A percentile compares a stretch with the other conserved stretches of the same genome.
phyloP scores from a whole-genome alignment of 92 coral and sea anemone genomes.

The Epizoanthus stellaris region DNA sequence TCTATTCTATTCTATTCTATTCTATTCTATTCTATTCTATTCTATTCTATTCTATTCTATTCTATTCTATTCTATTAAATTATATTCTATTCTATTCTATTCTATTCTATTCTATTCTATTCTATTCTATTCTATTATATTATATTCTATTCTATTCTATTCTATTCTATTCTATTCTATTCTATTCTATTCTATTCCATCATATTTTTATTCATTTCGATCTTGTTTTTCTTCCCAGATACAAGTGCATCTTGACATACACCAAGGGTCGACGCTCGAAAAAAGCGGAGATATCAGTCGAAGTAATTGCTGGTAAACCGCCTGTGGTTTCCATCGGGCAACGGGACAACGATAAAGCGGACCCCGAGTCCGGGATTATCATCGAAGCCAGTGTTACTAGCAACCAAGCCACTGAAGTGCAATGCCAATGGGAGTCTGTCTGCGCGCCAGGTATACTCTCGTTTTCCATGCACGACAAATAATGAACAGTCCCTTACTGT shows the following conservation, averaged over 20 bases:
- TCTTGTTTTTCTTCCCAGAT: neutral
- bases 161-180: no score
- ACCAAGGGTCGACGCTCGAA: neutral
- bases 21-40: no score
- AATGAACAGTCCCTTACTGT: no score
- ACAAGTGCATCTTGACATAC: constrained; percentile 5
- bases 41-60: no score
- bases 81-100: no score
- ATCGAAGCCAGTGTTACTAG: neutral
- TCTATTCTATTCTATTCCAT: neutral
- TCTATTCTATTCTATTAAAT: no score
- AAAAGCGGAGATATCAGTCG: neutral
- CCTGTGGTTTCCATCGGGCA: neutral
- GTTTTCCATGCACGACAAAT: no score
- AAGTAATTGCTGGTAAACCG: constrained; percentile 5
- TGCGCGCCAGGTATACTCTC: neutral
- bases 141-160: no score
- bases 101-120: no score
- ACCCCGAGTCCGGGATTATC: neutral
- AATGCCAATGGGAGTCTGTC: constrained; percentile 11
- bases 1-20: no score
- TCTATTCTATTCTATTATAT: no score
- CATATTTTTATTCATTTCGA: neutral
- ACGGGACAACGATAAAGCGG: neutral
- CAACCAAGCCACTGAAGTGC: neutral